Percentiles rank a stretch among this genome's conserved stretches.
phyloP scores from a whole-genome alignment of 2,113 vertebrate genomes.

The Dolichallabes microphthalmus region DNA sequence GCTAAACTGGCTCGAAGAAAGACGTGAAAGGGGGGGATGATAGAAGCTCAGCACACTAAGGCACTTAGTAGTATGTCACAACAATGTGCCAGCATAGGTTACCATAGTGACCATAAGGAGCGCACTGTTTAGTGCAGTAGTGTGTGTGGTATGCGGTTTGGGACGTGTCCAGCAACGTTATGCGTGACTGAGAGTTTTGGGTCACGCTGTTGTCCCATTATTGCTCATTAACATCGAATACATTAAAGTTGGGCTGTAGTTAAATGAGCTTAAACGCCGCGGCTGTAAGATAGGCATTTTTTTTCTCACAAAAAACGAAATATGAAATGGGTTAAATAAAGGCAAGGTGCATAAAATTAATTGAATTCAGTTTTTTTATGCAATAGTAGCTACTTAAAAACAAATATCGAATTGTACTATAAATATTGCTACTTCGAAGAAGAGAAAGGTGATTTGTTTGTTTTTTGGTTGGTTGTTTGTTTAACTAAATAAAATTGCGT shows the following conservation, averaged over 20 bases:
- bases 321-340: not conserved
- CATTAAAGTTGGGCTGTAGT: slow-evolving; percentile 60
- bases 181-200: slow-evolving; percentile 62
- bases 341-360: too few relatives aligned
- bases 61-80: slow-evolving; percentile 26
- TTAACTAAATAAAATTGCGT: not conserved
- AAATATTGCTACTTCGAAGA: not conserved
- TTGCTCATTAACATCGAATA: slow-evolving; percentile 60
- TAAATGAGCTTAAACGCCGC: slow-evolving; percentile 53
- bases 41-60: slow-evolving; percentile 29
- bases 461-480: too few relatives aligned
- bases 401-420: not conserved
- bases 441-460: not conserved
- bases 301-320: slow-evolving; percentile 23
- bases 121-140: slow-evolving; percentile 14
- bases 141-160: slow-evolving; percentile 12
- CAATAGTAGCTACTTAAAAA: not conserved
- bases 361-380: not conserved
- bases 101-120: slow-evolving; percentile 6
- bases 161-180: slow-evolving; percentile 52
- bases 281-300: slow-evolving; percentile 32
- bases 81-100: not conserved
- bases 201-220: slow-evolving; percentile 59
- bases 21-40: slow-evolving; percentile 61
- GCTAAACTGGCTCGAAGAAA: slow-evolving; percentile 67